A percentile compares a stretch with the other conserved stretches of the same genome.
Conservation (phyloP, 2,888 invertebrate species). For the Melanophora roralis region DNA sequence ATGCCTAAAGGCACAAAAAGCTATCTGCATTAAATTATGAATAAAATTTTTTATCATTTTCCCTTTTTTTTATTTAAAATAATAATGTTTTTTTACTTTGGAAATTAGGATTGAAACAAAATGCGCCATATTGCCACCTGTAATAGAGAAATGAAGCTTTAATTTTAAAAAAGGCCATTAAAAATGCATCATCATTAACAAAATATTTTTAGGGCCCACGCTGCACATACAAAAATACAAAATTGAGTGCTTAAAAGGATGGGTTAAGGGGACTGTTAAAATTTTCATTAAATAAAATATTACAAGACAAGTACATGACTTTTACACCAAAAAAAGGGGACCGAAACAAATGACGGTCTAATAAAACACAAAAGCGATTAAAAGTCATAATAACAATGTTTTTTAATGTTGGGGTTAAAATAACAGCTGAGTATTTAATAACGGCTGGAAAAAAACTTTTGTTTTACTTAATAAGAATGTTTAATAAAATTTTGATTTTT, state of each 20-base stretch:
- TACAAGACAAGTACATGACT: slow-evolving; percentile 1
- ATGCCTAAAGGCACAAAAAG: neutral
- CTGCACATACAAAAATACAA: slow-evolving; percentile 5
- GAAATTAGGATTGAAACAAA: neutral
- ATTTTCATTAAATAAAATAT: slow-evolving; percentile 23
- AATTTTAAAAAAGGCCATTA: slow-evolving; percentile 39
- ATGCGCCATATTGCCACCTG: neutral
- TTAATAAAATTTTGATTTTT: too few species aligned
- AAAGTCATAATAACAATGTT: neutral
- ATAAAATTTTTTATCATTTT: neutral
- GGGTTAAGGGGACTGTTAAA: slow-evolving; percentile 1
- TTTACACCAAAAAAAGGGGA: neutral
- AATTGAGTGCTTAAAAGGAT: neutral
- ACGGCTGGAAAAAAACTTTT: neutral
- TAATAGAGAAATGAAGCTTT: neutral
- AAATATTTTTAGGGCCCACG: slow-evolving; percentile 37
- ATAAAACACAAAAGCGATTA: slow-evolving; percentile 1
- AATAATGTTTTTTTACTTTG: neutral
- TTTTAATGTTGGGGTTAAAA: neutral
- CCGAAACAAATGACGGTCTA: neutral
- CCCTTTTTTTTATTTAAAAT: neutral
- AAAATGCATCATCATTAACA: slow-evolving; percentile 61
- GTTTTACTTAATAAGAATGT: too few species aligned
- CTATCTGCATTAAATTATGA: slow-evolving; percentile 5
- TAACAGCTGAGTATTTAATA: neutral